Conservation (phyloP, 2,888 invertebrate species). For the Punctoribates punctum region DNA sequence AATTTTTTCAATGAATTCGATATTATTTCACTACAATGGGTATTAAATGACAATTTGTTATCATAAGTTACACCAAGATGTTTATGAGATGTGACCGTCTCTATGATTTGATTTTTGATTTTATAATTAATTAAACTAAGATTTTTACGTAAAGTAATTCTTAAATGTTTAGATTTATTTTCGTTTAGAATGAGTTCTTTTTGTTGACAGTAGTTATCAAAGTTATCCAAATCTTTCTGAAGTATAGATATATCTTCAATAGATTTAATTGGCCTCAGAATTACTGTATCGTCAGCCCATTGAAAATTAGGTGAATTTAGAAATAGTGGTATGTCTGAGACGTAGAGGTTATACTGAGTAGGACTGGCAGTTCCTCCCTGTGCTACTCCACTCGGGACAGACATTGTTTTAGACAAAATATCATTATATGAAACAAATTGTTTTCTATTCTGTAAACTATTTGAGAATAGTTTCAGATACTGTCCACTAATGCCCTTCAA, state of each 20-base stretch:
- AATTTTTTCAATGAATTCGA: not conserved
- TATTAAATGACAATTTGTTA: not conserved
- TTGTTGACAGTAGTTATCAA: not conserved
- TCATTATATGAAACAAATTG: not conserved
- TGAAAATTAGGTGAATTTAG: not conserved
- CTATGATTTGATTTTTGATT: too few species aligned
- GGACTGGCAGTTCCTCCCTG: not conserved
- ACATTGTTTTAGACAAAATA: not conserved
- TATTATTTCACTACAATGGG: not conserved
- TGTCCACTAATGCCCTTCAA: not conserved
- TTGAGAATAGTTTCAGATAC: not conserved
- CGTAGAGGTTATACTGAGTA: not conserved
- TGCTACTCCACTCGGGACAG: not conserved
- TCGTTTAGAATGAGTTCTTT: not conserved
- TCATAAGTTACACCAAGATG: not conserved
- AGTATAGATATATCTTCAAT: not conserved
- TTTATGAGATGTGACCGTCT: not conserved
- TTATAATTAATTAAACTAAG: too few species aligned
- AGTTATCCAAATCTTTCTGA: not conserved
- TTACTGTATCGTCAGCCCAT: conserved; percentile 2
- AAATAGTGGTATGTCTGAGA: not conserved
- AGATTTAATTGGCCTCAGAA: not conserved
- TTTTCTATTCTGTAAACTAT: not conserved
- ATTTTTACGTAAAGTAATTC: not conserved
- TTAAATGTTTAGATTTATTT: not conserved